phyloP scores from a whole-genome alignment of 30 jellyfish, hydroid and myxozoan genomes.

The Cassiopea andromeda region DNA sequence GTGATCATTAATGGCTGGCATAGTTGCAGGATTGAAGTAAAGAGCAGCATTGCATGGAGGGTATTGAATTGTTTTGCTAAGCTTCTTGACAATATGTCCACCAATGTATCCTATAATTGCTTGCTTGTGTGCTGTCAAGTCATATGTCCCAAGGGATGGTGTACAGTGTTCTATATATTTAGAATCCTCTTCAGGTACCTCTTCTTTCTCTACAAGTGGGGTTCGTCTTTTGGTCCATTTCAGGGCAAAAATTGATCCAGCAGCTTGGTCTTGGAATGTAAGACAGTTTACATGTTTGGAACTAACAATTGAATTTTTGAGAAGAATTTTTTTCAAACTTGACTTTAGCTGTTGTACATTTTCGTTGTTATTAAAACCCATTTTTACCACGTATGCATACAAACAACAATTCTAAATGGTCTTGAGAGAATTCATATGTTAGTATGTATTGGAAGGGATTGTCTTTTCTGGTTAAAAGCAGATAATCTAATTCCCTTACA shows the following conservation, averaged over 20 bases:
- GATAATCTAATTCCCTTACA: constrained; percentile 18
- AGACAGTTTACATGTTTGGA: constrained; percentile 41
- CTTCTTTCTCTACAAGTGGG: constrained; percentile 23
- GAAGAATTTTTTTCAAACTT: constrained; percentile 25
- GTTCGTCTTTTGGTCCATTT: constrained; percentile 49
- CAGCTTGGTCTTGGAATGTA: constrained; percentile 14
- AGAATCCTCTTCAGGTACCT: constrained; percentile 1
- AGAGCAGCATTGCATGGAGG: too few relatives aligned
- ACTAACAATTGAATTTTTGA: constrained; percentile 45
- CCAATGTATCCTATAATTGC: constrained; percentile 57
- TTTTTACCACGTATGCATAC: constrained; percentile 56
- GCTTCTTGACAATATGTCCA: constrained; percentile 44
- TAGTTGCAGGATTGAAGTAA: too few relatives aligned
- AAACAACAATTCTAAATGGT: constrained; percentile 68
- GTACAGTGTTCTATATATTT: neutral
- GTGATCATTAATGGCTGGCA: too few relatives aligned
- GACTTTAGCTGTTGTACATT: constrained; percentile 45
- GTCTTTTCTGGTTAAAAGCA: constrained; percentile 24
- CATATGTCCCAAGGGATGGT: neutral
- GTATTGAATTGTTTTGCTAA: constrained; percentile 7
- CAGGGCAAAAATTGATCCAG: constrained; percentile 36
- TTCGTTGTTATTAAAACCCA: constrained; percentile 66
- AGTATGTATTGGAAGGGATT: constrained; percentile 63
- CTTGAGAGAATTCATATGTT: constrained; percentile 70
- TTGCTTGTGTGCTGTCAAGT: constrained; percentile 23